A percentile compares a stretch with the other conserved stretches of the same genome.
Evolutionary conservation across 1,140 invertebrate species (phyloP).

Genomic region (Lucilia sericata): DNA sequence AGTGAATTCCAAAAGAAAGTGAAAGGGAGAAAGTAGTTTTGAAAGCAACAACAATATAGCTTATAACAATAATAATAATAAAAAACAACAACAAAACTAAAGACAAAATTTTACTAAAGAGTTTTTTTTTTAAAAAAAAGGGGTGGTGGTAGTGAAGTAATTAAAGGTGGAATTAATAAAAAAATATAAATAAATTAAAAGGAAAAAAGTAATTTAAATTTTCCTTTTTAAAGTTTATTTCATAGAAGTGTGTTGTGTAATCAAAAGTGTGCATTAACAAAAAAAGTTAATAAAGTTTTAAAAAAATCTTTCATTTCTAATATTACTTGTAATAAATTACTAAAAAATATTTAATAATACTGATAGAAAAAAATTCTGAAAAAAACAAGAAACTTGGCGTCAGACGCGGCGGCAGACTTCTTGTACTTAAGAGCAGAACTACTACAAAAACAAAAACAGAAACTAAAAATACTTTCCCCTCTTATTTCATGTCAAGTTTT

Average conservation of each 20-base stretch:
- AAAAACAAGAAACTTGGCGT: slow-evolving; percentile 15
- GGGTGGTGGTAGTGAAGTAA: no score
- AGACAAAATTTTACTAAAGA: background rate
- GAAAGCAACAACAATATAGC: background rate
- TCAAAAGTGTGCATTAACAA: background rate
- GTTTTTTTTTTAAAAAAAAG: no score
- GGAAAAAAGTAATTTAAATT: background rate
- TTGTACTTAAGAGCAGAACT: slow-evolving; percentile 1
- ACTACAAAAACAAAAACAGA: background rate
- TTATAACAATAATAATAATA: background rate
- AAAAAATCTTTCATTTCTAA: background rate
- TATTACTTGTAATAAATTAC: background rate
- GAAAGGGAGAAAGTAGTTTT: slow-evolving; percentile 3
- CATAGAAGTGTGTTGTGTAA: slow-evolving; percentile 29
- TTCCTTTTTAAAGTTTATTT: background rate
- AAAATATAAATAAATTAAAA: background rate
- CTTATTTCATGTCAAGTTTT: background rate
- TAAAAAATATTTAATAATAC: background rate
- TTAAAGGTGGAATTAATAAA: background rate
- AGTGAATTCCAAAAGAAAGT: slow-evolving; percentile 16
- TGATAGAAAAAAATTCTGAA: background rate
- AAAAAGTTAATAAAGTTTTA: background rate
- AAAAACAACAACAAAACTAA: background rate
- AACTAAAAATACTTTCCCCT: slow-evolving; percentile 4
- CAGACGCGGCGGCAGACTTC: slow-evolving; percentile 41